Evolutionary conservation across 30 jellyfish, hydroid and myxozoan genomes (phyloP), one percentile per base, ranked within the genome.

Genomic region (Turritopsis rubra): DNA sequence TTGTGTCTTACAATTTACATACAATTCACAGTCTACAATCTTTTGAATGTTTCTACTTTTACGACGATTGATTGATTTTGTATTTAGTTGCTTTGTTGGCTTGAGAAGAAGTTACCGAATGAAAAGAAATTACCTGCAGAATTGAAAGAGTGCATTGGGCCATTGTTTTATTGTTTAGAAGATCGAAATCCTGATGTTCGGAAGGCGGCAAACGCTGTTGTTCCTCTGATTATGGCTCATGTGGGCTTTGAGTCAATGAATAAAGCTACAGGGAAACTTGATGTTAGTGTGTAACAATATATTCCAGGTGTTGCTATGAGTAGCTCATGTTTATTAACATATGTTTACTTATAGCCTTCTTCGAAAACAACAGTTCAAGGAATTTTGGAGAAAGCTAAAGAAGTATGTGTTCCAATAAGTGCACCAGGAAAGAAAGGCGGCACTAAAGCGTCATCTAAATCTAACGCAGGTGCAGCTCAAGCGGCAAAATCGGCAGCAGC

Each of bases 151-250:
- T 54, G 90, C 79, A 88, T 92, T 52, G 80, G 88, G 8, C 88
- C 98, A 0, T 79, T 92, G 88, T 81, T 87, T 18, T 65, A 27
- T 16, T 84, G 93, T 80, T 72, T 92, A n/a, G 98, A 92, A 65
- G 98, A 92, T 79, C 53, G 98, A 29, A 88, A 88, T 73, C 94
- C 95, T 8, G 98, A 84, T 52, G 92, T 88, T 41, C 90, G 98
- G 18, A 91, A 87, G 75, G 87, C 87, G 16, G 81, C 75, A 22
- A 26, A 74, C 28, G 87, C 97, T 8, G 94, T 87, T 23, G 26
- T 91, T 77, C 97, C 96, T 16, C 78, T 86, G 79, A 27, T 87
- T 18, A 91, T 91, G 97, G 97, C 97, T 19, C 97, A 91, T 80
- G 83, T 93, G 26, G 97, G 97, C 22, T 87, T 18, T 73, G 97